Evolutionary conservation across 2,797 vertebrate species (phyloP).

Genomic region (Gobionotothen gibberifrons): DNA sequence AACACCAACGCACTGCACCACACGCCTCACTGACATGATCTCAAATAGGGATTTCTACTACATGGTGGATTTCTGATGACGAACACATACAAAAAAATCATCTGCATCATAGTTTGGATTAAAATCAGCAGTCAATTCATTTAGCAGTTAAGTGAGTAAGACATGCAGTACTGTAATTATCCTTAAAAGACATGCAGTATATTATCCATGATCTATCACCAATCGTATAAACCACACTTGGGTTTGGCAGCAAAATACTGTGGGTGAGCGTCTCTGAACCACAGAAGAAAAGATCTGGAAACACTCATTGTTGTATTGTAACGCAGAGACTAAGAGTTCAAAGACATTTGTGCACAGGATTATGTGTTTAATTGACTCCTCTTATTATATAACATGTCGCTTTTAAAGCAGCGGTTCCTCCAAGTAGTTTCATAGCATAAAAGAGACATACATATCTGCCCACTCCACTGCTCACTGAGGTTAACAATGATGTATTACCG

Average conservation of each 20-base stretch:
- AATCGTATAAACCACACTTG: constrained; percentile 15
- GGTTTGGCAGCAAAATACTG: constrained; percentile 23
- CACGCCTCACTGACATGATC: not conserved
- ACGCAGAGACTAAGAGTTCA: constrained; percentile 1
- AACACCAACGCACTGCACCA: too few species aligned
- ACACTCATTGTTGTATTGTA: not conserved
- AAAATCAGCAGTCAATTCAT: not conserved
- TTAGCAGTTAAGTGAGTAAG: constrained; percentile 5
- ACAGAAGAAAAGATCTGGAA: constrained; percentile 24
- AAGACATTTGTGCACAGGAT: constrained; percentile 29
- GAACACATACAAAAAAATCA: not conserved
- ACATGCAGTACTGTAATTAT: not conserved
- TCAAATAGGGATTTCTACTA: not conserved
- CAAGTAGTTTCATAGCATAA: constrained; percentile 21
- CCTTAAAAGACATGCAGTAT: constrained; percentile 18
- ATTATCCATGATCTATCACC: constrained; percentile 9
- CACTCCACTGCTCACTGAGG: constrained; percentile 32
- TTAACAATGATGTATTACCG: constrained; percentile 59
- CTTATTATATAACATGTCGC: constrained; percentile 7
- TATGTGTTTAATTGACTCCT: constrained; percentile 24
- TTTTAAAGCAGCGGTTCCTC: constrained; percentile 33
- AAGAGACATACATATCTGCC: constrained; percentile 47
- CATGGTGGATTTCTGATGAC: not conserved
- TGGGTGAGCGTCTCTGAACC: constrained; percentile 28
- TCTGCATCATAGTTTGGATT: not conserved